These are phyloP conservation scores for Scytalopus superciliaris DNA, from an alignment of 2,113 vertebrate species.

Conservation along the genomic window DNA sequence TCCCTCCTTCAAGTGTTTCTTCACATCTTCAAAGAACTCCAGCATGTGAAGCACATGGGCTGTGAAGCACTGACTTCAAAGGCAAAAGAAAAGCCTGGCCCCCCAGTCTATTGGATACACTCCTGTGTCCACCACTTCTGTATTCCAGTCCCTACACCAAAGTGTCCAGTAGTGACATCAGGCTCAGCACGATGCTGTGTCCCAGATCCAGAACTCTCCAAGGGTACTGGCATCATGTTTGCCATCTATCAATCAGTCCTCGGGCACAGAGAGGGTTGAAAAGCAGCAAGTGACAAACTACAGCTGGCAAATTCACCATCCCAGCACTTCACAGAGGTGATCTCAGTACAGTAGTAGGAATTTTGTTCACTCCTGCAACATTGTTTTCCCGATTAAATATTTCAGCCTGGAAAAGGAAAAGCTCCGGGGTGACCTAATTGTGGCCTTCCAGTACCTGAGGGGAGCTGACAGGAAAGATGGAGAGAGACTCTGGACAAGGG, in stretches of 20 bases:
- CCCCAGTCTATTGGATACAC: not conserved
- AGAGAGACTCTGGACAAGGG: not conserved
- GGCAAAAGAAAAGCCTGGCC: not conserved
- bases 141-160: not conserved
- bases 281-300: not conserved
- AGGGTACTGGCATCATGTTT: not conserved
- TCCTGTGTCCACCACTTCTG: not conserved
- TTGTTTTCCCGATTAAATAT: not conserved
- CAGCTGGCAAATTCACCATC: not conserved
- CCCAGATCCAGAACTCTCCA: not conserved
- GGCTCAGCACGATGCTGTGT: not conserved
- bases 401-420: not conserved
- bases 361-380: not conserved
- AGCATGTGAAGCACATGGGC: not conserved
- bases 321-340: not conserved
- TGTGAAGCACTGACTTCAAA: not conserved
- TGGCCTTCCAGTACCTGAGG: not conserved
- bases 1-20: not conserved
- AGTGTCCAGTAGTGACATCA: not conserved
- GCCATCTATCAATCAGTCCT: not conserved
- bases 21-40: constrained; percentile 3
- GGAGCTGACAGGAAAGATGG: not conserved
- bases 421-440: not conserved
- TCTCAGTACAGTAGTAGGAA: not conserved
- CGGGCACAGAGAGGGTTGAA: not conserved